These are phyloP conservation scores for Ciona savignyi DNA, from an alignment of 23 tunicate species.

Conservation along the genomic window DNA sequence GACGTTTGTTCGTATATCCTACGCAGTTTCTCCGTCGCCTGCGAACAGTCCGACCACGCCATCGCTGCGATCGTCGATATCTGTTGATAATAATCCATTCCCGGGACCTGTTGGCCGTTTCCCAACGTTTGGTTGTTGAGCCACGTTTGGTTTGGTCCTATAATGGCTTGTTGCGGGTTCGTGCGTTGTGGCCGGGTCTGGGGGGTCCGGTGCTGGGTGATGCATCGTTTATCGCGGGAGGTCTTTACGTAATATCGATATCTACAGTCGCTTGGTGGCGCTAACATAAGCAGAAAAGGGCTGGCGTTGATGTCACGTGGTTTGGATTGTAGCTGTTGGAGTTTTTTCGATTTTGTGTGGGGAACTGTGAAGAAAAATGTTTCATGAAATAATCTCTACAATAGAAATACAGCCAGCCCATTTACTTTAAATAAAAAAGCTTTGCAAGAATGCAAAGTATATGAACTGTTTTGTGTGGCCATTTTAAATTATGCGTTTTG, in stretches of 20 bases:
- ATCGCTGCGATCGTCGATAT: conserved; percentile 54
- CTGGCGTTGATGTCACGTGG: conserved; percentile 46
- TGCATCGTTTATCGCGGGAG: not conserved
- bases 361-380: conserved; percentile 70
- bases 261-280: conserved; percentile 45
- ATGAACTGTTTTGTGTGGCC: no score
- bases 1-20: conserved; percentile 49
- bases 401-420: no score
- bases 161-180: not conserved
- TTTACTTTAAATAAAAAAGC: no score
- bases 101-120: not conserved
- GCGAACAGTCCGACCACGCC: conserved; percentile 65
- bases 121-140: not conserved
- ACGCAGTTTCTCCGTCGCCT: conserved; percentile 42
- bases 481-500: no score
- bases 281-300: conserved; percentile 56
- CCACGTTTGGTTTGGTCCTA: not conserved
- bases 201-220: no score
- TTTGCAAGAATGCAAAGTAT: no score
- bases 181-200: not conserved
- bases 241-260: conserved; percentile 10
- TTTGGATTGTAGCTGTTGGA: conserved; percentile 22
- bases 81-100: conserved; percentile 33
- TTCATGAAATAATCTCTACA: no score
- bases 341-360: conserved; percentile 30